Percentiles rank a stretch among this genome's conserved stretches.
Evolutionary conservation across 1,140 invertebrate genomes (phyloP).

Genomic region (Reticulitermes speratus): DNA sequence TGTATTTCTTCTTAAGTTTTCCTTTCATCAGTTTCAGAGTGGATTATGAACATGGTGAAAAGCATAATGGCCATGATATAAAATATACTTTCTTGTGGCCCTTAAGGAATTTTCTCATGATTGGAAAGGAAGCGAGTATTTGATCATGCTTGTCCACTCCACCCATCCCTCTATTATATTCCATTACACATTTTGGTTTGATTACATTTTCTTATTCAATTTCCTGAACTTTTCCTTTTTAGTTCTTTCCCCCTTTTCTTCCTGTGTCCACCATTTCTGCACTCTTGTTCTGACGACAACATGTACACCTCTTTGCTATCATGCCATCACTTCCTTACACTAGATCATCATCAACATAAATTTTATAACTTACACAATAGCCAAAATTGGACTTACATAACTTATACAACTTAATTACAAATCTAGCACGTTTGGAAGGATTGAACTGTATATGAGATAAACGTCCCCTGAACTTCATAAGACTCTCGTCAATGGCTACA

Average conservation of each 20-base stretch:
- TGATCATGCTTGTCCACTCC: conserved; percentile 35
- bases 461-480: conserved; percentile 8
- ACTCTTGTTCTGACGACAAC: conserved; percentile 30
- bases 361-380: conserved; percentile 32
- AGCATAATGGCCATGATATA: too few relatives aligned
- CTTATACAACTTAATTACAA: too few relatives aligned
- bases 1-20: too few relatives aligned
- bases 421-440: conserved; percentile 28
- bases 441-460: not conserved
- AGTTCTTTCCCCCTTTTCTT: too few relatives aligned
- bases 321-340: conserved; percentile 22
- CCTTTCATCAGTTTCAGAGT: too few relatives aligned
- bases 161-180: conserved; percentile 36
- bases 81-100: conserved; percentile 17
- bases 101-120: conserved; percentile 36
- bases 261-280: not conserved
- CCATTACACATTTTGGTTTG: conserved; percentile 20
- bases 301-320: conserved; percentile 30
- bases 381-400: conserved; percentile 30
- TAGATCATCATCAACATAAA: conserved; percentile 31
- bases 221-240: too few relatives aligned
- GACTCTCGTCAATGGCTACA: not conserved
- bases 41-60: too few relatives aligned
- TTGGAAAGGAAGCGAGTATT: conserved; percentile 34
- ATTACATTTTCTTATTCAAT: too few relatives aligned